Evolutionary conservation across 2,888 invertebrate species (phyloP), one percentile per base, ranked within the genome.

Genomic region (Melipona bicolor): DNA sequence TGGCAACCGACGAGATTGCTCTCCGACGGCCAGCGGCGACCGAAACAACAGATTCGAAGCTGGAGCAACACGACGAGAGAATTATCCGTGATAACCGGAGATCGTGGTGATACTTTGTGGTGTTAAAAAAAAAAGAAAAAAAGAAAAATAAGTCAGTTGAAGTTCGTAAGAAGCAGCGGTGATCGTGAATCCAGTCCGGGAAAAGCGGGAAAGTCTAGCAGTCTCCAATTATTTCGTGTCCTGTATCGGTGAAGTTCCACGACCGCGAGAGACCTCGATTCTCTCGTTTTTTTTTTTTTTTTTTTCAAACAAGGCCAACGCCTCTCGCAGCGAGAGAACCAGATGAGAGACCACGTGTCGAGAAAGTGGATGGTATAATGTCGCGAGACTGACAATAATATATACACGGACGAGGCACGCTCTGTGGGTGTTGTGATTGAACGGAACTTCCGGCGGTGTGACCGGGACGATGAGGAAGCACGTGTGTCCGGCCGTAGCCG

Each of bases 401-500:
- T 79, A 78, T 62, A 36, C 9, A 43, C 43, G 43, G 43, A 43
- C 11, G 75, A 76, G 65, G 77, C 70, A 68, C 54, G 71, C 70
- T 71, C 77, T 65, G 61, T 77, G 50, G 50, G 43, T 36, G 54
- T 49, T 27, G 52, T 71, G 15, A 71, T 74, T 61, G 69, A 69
- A 75, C 75, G 78, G 72, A 70, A 85, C 73, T 81, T 79, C 79
- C 78, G 83, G 77, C 71, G 83, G 54, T 77, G 71, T 68, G 68
- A 74, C 69, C 78, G 87, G 85, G 75, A 92, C 83, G 92, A 94
- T 92, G 94, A 92, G 91, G 93, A 93, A 90, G 87, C 93, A 92
- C 90, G 92, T 88, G 89, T 81, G 76, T 83, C 70, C 84, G 89
- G 80, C 78, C 56, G 71, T 62, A 84, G 87, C 83, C 79, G 89